These are phyloP conservation scores for Zaprionus lachaisei DNA, from an alignment of 1,140 invertebrate genomes.

Conservation along the genomic window DNA sequence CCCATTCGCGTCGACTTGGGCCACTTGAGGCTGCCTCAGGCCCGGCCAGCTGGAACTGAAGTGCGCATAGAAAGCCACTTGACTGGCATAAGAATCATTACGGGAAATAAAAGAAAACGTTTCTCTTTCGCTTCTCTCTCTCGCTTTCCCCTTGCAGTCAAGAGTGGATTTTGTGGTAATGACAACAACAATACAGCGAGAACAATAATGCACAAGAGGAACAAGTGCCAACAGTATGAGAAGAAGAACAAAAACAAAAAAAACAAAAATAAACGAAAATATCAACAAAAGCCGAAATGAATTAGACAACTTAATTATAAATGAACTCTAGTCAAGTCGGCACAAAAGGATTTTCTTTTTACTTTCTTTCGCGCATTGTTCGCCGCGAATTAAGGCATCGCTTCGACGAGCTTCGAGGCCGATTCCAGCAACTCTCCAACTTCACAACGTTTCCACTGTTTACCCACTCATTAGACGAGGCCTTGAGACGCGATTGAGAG, in stretches of 20 bases:
- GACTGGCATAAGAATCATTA: conserved; percentile 81
- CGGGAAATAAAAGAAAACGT: conserved; percentile 48
- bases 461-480: conserved; percentile 73
- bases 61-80: conserved; percentile 79
- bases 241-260: conserved; percentile 56
- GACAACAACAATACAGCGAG: conserved; percentile 57
- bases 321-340: conserved; percentile 62
- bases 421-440: conserved; percentile 20
- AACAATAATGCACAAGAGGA: conserved; percentile 32
- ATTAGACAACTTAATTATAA: conserved; percentile 84
- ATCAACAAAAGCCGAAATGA: conserved; percentile 77
- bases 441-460: conserved; percentile 56
- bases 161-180: conserved; percentile 79
- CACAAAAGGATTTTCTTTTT: conserved; percentile 73
- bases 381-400: conserved; percentile 22
- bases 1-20: conserved; percentile 46
- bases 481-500: conserved; percentile 23
- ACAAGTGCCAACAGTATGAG: conserved; percentile 57
- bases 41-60: conserved; percentile 53
- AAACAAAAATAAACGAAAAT: conserved; percentile 35
- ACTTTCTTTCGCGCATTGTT: conserved; percentile 35
- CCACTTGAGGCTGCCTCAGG: conserved; percentile 25
- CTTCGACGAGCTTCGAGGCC: conserved; percentile 19
- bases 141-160: conserved; percentile 4
- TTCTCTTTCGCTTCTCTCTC: conserved; percentile 46